Evolutionary conservation across 2,797 vertebrate species (phyloP), one percentile per base, ranked within the genome.

Genomic region (Anguilla megastoma): DNA sequence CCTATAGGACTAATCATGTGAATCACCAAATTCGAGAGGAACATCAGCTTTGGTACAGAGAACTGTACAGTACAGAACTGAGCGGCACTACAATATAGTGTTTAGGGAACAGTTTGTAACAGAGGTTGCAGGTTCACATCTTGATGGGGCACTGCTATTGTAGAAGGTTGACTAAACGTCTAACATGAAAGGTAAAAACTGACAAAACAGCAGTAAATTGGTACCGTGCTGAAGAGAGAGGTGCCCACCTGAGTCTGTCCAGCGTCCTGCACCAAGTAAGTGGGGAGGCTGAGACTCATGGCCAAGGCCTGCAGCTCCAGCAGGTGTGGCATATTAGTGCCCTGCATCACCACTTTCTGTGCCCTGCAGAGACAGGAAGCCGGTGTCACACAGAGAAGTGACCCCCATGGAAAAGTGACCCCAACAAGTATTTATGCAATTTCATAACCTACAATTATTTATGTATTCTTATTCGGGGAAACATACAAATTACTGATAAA

Each of bases 271-370:
- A 97, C 97, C 91, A 97, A 92, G 91, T 97, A 97, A 0, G 96
- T 95, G 54, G 96, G 96, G 85, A 97, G 93, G 84, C 94, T 96
- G 91, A 97, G 94, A 90, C 96, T 97, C 95, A 97, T 94, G 10
- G 96, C 97, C 90, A 97, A 91, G 24, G 96, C 97, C 89, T 97
- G 96, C 41, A 97, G 93, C 91, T 97, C 96, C 92, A 97, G 91
- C 30, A 97, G 94, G 83, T 97, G 97, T 87, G 95, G 95, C 88
- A 95, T 93, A 5, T 95, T 97, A 52, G 94, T 95, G 86, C 97
- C 97, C 90, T 97, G 96, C 89, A 97, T 93, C 87, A 97, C 96
- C 90, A 97, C 95, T 91, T 97, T 97, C 94, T 97, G 97, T 6
- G 96, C 95, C 84, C 97, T 97, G 90, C 33, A 91, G 84, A 80